phyloP scores from a whole-genome alignment of 2,797 vertebrate genomes.

The Falco rusticolus region DNA sequence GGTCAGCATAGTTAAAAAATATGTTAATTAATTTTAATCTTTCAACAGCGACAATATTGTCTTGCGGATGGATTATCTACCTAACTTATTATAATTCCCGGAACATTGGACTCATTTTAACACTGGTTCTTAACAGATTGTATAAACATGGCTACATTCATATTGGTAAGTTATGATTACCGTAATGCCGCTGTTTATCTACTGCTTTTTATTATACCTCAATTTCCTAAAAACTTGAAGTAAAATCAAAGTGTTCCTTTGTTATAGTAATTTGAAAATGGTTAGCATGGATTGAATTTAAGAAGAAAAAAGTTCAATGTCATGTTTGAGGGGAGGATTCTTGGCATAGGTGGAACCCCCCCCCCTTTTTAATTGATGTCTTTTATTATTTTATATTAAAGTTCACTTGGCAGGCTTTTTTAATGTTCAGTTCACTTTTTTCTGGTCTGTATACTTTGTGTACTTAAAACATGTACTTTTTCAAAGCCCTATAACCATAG shows the following conservation, averaged over 20 bases:
- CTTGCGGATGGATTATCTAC: constrained; percentile 99
- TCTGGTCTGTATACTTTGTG: background rate
- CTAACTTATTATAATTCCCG: constrained; percentile 99
- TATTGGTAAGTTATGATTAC: constrained; percentile 85
- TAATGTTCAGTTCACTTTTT: background rate
- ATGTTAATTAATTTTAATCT: constrained; percentile 52
- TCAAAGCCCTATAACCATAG: background rate
- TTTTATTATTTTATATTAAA: background rate
- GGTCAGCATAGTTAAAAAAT: background rate
- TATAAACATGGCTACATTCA: constrained; percentile 99
- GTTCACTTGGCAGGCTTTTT: background rate
- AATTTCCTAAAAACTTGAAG: background rate
- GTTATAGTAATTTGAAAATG: background rate
- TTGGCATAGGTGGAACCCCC: background rate
- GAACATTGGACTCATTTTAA: constrained; percentile 97
- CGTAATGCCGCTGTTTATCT: background rate
- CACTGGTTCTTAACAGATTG: constrained; percentile 93
- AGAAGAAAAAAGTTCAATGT: background rate
- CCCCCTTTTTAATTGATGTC: background rate
- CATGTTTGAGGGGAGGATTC: background rate
- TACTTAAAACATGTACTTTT: background rate
- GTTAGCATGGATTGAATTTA: background rate
- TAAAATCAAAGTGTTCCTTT: background rate
- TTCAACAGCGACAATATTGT: constrained; percentile 95
- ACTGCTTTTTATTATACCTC: background rate